Evolutionary conservation across 1,140 invertebrate species (phyloP), one percentile per base, ranked within the genome.

Genomic region (Listronotus oregonensis): DNA sequence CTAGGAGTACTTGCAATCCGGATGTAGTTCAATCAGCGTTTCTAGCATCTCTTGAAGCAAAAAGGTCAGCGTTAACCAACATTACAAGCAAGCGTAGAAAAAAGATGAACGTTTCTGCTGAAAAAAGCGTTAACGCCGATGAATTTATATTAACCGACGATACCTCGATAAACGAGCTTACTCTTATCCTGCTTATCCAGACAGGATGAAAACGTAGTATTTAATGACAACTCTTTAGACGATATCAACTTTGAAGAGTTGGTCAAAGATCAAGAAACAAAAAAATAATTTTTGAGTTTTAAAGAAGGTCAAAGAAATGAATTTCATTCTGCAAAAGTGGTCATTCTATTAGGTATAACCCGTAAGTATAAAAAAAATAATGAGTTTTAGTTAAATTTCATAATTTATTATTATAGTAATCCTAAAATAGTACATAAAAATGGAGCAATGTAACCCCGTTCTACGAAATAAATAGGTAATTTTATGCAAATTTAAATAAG

Each of bases 51-150:
- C 11, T 49, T 49, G 15, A 49, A 17, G 27, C 15, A 11, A 17
- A 49, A 49, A 17, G 9, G 11, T 10, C 15, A 49, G 11, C 9
- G 27, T 10, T 49, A 27, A 49, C 46, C 10, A 49, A 49, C 15
- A 17, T 27, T 27, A 15, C 15, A 18, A 49, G 15, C 9, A 49
- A 17, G 10, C 46, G 46, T 17, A 49, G 46, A 49, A 49, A 49
- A 17, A 49, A 49, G 27, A 11, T 49, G 27, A 27, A 40, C n/a
- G n/a, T 40, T 40, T 14, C 39, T 40, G 46, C 27, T 27, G 46
- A 9, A 27, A 49, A 49, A 49, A 49, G 46, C 15, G 46, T 49
- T 12, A 12, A 9, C 46, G 46, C 27, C 15, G 46, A 49, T 11
- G 10, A 49, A 27, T 12, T 9, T 3, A 49, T 12, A 10, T 1